A percentile compares a stretch with the other conserved stretches of the same genome.
These are phyloP conservation scores for Drosophila melanosoma DNA, from an alignment of 2,888 invertebrate species.

Conservation along the genomic window DNA sequence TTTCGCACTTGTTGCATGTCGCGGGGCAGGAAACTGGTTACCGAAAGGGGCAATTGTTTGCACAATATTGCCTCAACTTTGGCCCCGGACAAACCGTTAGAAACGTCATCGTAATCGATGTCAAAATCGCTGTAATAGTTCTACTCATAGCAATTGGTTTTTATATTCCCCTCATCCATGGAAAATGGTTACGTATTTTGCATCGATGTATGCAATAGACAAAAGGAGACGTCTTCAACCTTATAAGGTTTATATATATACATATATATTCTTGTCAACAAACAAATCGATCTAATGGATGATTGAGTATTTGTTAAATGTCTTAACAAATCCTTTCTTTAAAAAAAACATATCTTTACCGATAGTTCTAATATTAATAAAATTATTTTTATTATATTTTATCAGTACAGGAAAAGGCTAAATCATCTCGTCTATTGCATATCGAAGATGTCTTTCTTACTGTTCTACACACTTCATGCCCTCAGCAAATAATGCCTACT, in stretches of 20 bases:
- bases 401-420: not conserved
- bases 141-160: not conserved
- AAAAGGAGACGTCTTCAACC: too few species aligned
- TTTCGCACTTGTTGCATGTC: conserved; percentile 9
- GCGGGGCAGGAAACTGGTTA: not conserved
- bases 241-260: not conserved
- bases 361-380: not conserved
- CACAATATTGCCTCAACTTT: conserved; percentile 23
- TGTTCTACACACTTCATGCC: not conserved
- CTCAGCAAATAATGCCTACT: not conserved
- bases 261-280: not conserved
- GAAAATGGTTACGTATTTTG: too few species aligned
- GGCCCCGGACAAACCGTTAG: conserved; percentile 6
- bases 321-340: too few species aligned
- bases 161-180: not conserved
- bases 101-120: conserved; percentile 2
- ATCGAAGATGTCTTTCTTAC: not conserved
- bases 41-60: conserved; percentile 5
- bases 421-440: not conserved
- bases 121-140: not conserved
- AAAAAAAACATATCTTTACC: not conserved
- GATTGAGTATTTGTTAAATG: too few species aligned
- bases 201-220: too few species aligned
- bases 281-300: too few species aligned
- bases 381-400: not conserved